Conservation (phyloP, 2,797 vertebrate species). For the Catamblyrhynchus diadema region DNA sequence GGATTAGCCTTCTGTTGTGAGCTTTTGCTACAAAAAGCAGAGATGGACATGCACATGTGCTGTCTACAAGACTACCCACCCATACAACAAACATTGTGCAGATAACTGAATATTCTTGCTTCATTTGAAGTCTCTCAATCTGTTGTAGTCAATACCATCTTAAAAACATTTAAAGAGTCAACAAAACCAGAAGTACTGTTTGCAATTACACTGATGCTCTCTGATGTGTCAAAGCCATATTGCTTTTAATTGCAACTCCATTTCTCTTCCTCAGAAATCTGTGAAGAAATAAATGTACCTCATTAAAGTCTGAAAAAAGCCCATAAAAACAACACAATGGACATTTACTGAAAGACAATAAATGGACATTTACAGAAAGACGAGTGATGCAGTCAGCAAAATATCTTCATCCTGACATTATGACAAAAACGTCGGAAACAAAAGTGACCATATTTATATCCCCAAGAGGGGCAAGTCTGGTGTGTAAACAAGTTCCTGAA, state of each 20-base stretch:
- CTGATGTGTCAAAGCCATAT: background rate
- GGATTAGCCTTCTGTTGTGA: background rate
- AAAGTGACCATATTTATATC: background rate
- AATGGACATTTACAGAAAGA: constrained; percentile 12
- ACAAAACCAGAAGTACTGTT: background rate
- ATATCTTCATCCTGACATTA: background rate
- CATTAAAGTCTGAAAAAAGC: background rate
- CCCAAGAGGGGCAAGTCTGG: background rate
- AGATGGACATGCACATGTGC: background rate
- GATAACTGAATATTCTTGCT: background rate
- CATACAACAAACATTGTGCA: background rate
- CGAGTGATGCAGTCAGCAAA: background rate
- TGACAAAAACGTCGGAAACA: background rate
- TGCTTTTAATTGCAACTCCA: background rate
- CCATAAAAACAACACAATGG: background rate
- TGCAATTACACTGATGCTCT: background rate
- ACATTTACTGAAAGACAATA: background rate
- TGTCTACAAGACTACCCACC: background rate
- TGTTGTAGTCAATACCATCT: background rate
- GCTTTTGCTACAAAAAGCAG: background rate
- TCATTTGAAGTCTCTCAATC: background rate
- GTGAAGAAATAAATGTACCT: background rate
- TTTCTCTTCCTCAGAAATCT: background rate
- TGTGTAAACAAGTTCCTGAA: constrained; percentile 30
- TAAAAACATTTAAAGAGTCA: background rate